Conservation (phyloP, 2,888 invertebrate genomes). For the Ochropleura plecta region DNA sequence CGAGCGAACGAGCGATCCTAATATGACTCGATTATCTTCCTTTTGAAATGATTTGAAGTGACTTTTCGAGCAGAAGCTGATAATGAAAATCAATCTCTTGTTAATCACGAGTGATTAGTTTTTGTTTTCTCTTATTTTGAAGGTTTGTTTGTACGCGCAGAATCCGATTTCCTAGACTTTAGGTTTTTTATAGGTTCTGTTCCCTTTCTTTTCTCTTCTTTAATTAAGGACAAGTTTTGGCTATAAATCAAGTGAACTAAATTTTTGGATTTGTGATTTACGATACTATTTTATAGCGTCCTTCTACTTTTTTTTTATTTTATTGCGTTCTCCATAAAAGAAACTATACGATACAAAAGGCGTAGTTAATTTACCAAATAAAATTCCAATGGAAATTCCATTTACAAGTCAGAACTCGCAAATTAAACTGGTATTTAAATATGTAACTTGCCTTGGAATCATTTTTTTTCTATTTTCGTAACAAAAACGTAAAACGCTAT, state of each 20-base stretch:
- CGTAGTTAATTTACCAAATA: background rate
- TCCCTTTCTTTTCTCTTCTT: background rate
- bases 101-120: background rate
- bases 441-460: constrained; percentile 1
- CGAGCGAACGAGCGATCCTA: constrained; percentile 3
- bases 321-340: background rate
- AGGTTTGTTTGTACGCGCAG: background rate
- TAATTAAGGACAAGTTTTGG: background rate
- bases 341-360: background rate
- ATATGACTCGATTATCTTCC: constrained; percentile 7
- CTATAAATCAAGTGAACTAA: background rate
- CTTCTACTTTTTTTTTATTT: background rate
- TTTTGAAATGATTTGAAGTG: constrained; percentile 2
- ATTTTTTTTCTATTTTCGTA: constrained; percentile 11
- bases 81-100: background rate
- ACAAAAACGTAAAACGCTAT: background rate
- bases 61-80: background rate
- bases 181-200: background rate
- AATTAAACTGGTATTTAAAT: constrained; percentile 23
- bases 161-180: background rate
- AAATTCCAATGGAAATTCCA: background rate
- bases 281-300: background rate
- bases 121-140: background rate
- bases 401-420: background rate
- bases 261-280: background rate